Percentiles rank a stretch among this genome's conserved stretches.
Conservation (phyloP, 2,888 invertebrate genomes). For the Phyllotreta striolata region DNA sequence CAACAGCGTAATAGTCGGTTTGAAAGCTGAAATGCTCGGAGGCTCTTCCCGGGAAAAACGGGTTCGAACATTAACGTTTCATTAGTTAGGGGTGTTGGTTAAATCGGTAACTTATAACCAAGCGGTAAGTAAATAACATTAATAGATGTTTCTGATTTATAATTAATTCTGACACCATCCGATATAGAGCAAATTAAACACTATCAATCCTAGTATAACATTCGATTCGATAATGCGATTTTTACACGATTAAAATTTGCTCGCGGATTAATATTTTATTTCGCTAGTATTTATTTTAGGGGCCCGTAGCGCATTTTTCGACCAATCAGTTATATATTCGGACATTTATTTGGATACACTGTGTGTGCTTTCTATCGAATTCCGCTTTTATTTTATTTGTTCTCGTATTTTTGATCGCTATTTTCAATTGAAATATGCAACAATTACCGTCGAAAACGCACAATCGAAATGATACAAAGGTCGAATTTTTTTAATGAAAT, state of each 20-base stretch:
- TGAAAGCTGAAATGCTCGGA: conserved; percentile 28
- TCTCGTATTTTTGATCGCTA: conserved; percentile 5
- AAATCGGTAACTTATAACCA: too few relatives aligned
- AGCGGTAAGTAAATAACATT: not conserved
- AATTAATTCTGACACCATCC: not conserved
- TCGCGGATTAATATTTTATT: conserved; percentile 1
- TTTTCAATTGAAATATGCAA: conserved; percentile 5
- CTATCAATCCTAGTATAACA: not conserved
- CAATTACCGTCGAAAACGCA: not conserved
- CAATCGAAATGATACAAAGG: conserved; percentile 2
- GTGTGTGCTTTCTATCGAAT: conserved; percentile 22
- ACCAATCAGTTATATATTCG: conserved; percentile 15
- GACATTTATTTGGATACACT: conserved; percentile 8
- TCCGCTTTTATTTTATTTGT: conserved; percentile 4
- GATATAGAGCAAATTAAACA: not conserved
- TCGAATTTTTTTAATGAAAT: conserved; percentile 1
- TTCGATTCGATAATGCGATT: too few relatives aligned
- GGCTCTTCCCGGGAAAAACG: conserved; percentile 16
- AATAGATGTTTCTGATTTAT: too few relatives aligned
- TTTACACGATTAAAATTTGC: not conserved
- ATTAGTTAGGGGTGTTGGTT: not conserved
- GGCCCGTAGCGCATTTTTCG: conserved; percentile 5
- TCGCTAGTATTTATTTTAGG: conserved; percentile 21
- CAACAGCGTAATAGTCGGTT: conserved; percentile 19
- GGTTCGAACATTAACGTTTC: not conserved